Conservation (phyloP, 2,888 invertebrate genomes). For the Drosophila anceps region DNA sequence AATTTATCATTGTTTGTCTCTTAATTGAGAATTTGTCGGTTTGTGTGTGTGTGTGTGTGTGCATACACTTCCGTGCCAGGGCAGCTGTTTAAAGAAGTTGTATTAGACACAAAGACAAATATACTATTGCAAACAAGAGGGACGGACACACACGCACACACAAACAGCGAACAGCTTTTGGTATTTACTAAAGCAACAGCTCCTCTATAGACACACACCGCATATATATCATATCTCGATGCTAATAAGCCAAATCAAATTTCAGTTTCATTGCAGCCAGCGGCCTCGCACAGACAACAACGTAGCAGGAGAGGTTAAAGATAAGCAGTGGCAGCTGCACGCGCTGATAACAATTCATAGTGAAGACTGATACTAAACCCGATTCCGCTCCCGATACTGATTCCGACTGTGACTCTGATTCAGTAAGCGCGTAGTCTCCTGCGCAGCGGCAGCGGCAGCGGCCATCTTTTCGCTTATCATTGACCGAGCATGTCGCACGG, state of each 20-base stretch:
- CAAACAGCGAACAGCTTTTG: slow-evolving; percentile 10
- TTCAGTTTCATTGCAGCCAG: slow-evolving; percentile 65
- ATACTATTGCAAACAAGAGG: slow-evolving; percentile 40
- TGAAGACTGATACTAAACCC: background rate
- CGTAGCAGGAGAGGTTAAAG: slow-evolving; percentile 23
- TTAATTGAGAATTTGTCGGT: background rate
- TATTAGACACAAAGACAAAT: slow-evolving; percentile 36
- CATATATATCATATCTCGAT: slow-evolving; percentile 52
- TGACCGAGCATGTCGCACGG: slow-evolving; percentile 82
- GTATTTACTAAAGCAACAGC: slow-evolving; percentile 23
- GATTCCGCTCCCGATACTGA: background rate
- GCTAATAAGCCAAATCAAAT: slow-evolving; percentile 64
- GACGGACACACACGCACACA: slow-evolving; percentile 5
- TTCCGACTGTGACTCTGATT: background rate
- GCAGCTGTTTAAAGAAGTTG: slow-evolving; percentile 55
- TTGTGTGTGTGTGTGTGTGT: slow-evolving; percentile 19
- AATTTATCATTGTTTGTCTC: slow-evolving; percentile 34
- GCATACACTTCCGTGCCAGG: background rate
- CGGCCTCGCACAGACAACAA: slow-evolving; percentile 45
- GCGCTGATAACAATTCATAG: slow-evolving; percentile 34
- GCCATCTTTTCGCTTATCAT: slow-evolving; percentile 45
- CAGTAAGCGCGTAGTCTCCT: slow-evolving; percentile 10
- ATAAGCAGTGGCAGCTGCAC: slow-evolving; percentile 24
- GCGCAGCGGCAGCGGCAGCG: slow-evolving; percentile 27
- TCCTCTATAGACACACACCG: background rate